Conservation (phyloP, 2,113 vertebrate genomes). For the Scomber japonicus region DNA sequence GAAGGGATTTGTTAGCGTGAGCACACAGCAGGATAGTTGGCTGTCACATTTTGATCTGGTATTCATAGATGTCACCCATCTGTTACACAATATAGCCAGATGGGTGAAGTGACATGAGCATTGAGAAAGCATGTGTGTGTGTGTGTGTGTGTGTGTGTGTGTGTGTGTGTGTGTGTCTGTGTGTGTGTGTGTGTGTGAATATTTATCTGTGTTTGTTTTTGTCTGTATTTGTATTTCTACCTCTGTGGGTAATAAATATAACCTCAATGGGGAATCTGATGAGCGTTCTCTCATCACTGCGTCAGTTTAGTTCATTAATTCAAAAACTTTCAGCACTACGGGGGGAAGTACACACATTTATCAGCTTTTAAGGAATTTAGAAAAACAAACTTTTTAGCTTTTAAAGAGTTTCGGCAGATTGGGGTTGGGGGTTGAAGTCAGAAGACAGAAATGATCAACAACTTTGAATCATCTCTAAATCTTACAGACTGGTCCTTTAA, state of each 20-base stretch:
- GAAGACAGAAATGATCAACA: too few relatives aligned
- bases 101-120: slow-evolving; percentile 5
- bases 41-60: slow-evolving; percentile 44
- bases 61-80: slow-evolving; percentile 45
- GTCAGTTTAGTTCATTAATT: slow-evolving; percentile 2
- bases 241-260: slow-evolving; percentile 24
- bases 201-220: slow-evolving; percentile 4
- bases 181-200: background rate
- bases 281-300: background rate
- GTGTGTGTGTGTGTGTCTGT: background rate
- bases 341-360: background rate
- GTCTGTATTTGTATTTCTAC: slow-evolving; percentile 6
- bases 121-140: background rate
- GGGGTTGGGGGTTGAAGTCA: too few relatives aligned
- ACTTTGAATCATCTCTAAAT: too few relatives aligned
- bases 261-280: slow-evolving; percentile 23
- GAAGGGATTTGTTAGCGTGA: slow-evolving; percentile 44
- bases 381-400: too few relatives aligned
- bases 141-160: background rate
- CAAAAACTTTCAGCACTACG: background rate
- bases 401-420: too few relatives aligned
- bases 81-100: slow-evolving; percentile 44
- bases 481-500: too few relatives aligned
- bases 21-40: slow-evolving; percentile 24
- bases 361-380: too few relatives aligned